Base-by-base conservation (phyloP, 1,140 invertebrate species). In the Potamilus streckersoni region DNA sequence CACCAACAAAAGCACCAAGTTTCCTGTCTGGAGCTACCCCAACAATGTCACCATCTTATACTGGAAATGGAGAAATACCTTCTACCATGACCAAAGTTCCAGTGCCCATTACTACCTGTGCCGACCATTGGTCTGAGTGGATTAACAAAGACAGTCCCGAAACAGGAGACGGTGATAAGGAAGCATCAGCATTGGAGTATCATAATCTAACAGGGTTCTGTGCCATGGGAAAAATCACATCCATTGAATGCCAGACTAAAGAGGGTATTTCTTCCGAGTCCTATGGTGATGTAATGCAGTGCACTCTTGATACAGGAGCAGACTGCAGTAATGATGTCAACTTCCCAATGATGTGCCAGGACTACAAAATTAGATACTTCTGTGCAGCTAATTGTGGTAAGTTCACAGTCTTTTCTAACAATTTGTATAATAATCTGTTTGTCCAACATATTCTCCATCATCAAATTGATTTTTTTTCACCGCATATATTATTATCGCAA, bases 351-450 rank as follows among this genome's bases (percentile, higher is more conserved):
- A 73, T 79, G 17, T 91, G 90, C 72, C 71, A 79, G 12, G 90
- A 91, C 78, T 89, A 89, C 79, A 88, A 90, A 80, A 84, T 91
- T 27, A 82, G 88, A 74, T 88, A 90, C 69, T 82, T 80, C 68
- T 91, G 91, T 75, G 69, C 86, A 20, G 38, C 38, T 11, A 49
- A 49, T 49, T 49, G 38, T 49, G 38, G 38, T 49, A 49, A 11
- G 38, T 49, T 49, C 11, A 38, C 8, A 38, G 38, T 38, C 38
- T 2, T 38, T 38, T 38, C 38, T 38, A 6, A 38, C 38, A 38
- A 38, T 38, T 38, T 38, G 2, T 38, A 38, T 38, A 38, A 38
- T 38, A 38, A 8, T 38, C 23, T 23, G 23, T 49, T 49, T 49
- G 38, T 49, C 27, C 27, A 31, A 31, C 27, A 31, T 31, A 49